phyloP scores from a whole-genome alignment of 2,113 vertebrate species.

The Murina feae region DNA sequence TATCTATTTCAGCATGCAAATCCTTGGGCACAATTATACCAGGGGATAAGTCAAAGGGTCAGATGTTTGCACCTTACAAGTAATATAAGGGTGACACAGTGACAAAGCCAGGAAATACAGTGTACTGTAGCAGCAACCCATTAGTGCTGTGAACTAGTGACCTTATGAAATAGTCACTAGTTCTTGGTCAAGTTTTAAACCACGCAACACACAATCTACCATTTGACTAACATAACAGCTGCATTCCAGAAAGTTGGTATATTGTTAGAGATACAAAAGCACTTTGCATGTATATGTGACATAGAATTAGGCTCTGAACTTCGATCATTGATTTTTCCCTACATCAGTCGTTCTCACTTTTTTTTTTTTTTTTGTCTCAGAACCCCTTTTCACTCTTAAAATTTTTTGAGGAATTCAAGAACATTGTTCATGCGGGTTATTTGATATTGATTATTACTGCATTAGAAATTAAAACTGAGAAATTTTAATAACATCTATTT shows the following conservation, averaged over 20 bases:
- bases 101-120: not conserved
- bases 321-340: not conserved
- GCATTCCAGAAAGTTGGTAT: not conserved
- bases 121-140: not conserved
- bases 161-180: not conserved
- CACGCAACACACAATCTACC: not conserved
- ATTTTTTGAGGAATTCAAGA: not conserved
- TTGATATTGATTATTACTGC: not conserved
- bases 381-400: not conserved
- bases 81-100: not conserved
- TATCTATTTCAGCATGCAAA: not conserved
- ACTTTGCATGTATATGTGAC: not conserved
- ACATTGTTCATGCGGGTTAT: not conserved
- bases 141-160: too few species aligned
- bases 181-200: slow-evolving; percentile 16
- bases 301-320: not conserved
- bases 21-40: not conserved
- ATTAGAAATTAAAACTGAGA: slow-evolving; percentile 26
- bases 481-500: not conserved
- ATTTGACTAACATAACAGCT: not conserved
- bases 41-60: not conserved
- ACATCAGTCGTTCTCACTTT: not conserved
- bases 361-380: not conserved
- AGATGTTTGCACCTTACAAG: not conserved
- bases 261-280: not conserved